phyloP scores from a whole-genome alignment of 2,113 vertebrate genomes.

The Actinemys pallida region DNA sequence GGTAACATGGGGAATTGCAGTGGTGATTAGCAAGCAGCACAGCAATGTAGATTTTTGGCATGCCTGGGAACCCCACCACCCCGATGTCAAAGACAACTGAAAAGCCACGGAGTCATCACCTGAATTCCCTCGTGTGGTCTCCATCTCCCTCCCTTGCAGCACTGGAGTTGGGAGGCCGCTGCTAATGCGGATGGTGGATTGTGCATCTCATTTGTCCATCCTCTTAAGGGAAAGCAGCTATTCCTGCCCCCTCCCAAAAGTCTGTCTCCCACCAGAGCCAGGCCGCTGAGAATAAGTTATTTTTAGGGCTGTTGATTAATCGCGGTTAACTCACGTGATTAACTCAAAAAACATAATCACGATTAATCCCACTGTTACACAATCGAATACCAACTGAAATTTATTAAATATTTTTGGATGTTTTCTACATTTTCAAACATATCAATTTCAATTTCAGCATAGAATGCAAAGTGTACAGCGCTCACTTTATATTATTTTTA shows the following conservation, averaged over 20 bases:
- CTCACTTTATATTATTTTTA: no score
- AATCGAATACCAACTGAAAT: no score
- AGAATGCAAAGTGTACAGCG: no score
- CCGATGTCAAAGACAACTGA: neutral
- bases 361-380: no score
- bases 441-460: no score
- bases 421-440: no score
- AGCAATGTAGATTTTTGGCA: neutral
- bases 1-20: neutral
- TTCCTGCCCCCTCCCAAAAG: neutral
- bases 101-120: neutral
- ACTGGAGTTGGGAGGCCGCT: neutral
- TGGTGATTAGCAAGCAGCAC: neutral
- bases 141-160: neutral
- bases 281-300: neutral
- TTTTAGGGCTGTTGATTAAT: no score
- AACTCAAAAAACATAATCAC: no score
- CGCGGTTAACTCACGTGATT: no score
- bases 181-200: neutral
- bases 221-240: neutral
- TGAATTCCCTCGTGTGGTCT: neutral
- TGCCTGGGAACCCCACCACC: neutral
- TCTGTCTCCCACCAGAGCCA: neutral
- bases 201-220: neutral
- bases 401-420: no score